A percentile compares a stretch with the other conserved stretches of the same genome.
These are phyloP conservation scores for Molossus alvarezi DNA, from an alignment of 2,797 vertebrate genomes.

Conservation along the genomic window DNA sequence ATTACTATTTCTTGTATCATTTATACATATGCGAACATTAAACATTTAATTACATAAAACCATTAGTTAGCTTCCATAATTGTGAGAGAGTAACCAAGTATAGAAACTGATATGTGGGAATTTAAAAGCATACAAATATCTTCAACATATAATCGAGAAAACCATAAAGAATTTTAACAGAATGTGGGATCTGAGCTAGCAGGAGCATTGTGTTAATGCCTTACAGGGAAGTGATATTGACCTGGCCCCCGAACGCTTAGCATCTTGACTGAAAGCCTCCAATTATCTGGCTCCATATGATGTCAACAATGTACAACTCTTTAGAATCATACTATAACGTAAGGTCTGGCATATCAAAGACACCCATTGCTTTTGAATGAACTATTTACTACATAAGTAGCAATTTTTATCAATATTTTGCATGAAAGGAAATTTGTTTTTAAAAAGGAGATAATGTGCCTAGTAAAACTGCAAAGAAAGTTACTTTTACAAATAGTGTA, in stretches of 20 bases:
- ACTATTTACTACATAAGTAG: neutral
- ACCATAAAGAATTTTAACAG: neutral
- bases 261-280: neutral
- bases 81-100: neutral
- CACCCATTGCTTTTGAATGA: neutral
- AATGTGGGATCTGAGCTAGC: too few relatives aligned
- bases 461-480: neutral
- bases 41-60: neutral
- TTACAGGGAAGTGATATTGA: neutral
- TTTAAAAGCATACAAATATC: neutral
- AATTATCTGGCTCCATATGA: neutral
- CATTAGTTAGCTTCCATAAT: neutral
- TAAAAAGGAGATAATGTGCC: neutral
- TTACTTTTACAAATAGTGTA: neutral
- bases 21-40: neutral
- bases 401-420: neutral
- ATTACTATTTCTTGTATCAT: neutral
- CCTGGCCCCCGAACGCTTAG: neutral
- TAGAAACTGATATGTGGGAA: neutral
- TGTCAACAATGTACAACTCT: neutral
- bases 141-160: neutral
- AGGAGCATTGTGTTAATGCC: neutral
- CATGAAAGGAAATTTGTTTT: neutral
- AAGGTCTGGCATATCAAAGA: neutral
- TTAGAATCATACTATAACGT: neutral